Evolutionary conservation across 1,140 invertebrate species (phyloP), one percentile per base, ranked within the genome.

Genomic region (Ceratoteleas bidentatus): DNA sequence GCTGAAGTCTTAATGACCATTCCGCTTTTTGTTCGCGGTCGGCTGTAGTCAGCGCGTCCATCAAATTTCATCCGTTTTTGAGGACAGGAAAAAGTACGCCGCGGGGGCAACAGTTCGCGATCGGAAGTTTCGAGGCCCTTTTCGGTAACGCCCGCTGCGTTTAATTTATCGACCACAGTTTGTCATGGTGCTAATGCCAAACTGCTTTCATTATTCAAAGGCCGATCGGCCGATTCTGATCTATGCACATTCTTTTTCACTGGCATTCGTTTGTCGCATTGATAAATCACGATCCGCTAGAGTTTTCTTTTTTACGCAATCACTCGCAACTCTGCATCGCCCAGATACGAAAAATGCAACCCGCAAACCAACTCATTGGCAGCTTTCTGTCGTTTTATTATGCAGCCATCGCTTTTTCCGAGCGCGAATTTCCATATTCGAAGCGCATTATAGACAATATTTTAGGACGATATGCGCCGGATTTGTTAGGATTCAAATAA

Each of bases 81-180:
- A 66, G 50, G 50, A 0, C n/a, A 34, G 52, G 47, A n/a, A 54
- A 54, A 34, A 54, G 36, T 13, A 3, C 33, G n/a, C 53, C 24
- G 34, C 53, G 16, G 14, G 16, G 34, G 53, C 0, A 13, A 73
- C 56, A 56, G 14, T 73, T 56, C 60, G 52, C 54, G 65, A 69
- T 64, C 40, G 52, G 32, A 47, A 58, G 54, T 50, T 69, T 33
- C 32, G 14, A 73, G 38, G 49, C 60, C 60, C 49, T 33, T 61
- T 60, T 54, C 15, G 14, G 11, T 34, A 52, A 56, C 52, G 33
- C 10, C 11, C 11, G 64, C 11, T 14, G 14, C 32, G n/a, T 34
- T 74, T 61, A 74, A 64, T 65, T 58, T 74, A 65, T 65, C 61
- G 70, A 56, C 60, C 54, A 43, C 16, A 15, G 73, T 68, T 68